phyloP scores from a whole-genome alignment of 2,113 vertebrate species.

The Ameiurus melas region DNA sequence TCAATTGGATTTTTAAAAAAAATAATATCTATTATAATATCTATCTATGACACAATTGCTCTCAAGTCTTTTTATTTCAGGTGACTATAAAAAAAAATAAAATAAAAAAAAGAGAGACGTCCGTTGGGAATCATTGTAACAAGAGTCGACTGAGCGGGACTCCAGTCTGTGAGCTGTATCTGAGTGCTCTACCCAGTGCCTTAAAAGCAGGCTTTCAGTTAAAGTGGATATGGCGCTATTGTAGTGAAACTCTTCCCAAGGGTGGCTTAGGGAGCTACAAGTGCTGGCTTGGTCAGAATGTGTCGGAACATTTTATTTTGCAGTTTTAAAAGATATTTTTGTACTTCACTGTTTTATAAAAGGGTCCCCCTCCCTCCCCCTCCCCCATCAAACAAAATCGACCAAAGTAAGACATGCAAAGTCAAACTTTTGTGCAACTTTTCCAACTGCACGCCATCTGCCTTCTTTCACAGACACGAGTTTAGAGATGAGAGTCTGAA shows the following conservation, averaged over 20 bases:
- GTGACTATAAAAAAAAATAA: background rate
- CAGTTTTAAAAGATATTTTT: background rate
- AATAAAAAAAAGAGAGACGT: too few relatives aligned
- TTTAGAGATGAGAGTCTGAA: background rate
- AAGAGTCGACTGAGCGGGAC: background rate
- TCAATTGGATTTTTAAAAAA: too few relatives aligned
- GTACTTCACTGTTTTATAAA: background rate
- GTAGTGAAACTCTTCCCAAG: background rate
- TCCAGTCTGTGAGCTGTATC: background rate
- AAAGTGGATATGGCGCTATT: background rate
- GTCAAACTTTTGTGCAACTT: background rate
- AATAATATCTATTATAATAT: too few relatives aligned
- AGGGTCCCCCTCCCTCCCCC: background rate
- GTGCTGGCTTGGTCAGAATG: background rate
- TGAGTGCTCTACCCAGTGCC: background rate
- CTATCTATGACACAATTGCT: background rate
- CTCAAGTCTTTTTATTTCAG: background rate
- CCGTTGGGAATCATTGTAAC: background rate
- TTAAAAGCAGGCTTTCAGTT: background rate
- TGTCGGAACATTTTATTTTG: background rate
- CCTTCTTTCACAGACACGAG: background rate
- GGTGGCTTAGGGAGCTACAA: background rate
- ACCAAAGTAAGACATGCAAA: background rate
- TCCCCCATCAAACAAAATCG: background rate
- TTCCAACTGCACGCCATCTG: background rate